Base-by-base conservation (phyloP, 2,797 vertebrate species). In the Chelon auratus region DNA sequence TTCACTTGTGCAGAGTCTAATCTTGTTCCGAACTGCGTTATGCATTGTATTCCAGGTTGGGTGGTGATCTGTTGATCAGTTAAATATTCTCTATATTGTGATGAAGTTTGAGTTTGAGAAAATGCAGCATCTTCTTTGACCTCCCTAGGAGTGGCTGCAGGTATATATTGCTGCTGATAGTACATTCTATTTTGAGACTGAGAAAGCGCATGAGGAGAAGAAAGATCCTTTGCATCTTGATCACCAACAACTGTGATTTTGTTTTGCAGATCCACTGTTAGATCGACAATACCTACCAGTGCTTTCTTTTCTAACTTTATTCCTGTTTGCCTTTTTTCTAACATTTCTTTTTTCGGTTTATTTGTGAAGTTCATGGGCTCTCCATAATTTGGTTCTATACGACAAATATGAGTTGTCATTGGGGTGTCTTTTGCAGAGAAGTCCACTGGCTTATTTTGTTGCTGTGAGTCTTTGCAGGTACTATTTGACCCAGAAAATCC, bases 281-380 rank as follows among this genome's bases (percentile, higher is more conserved):
- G 85, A 70, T 95, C 93, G 63, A 95, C 82, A 66, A 83, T 68
- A 33, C 85, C 89, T 2, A 18, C 26, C 7, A 26, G 37, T 43
- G 55, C 71, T 79, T 89, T 92, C 20, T 74, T 90, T 69, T 53
- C 61, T 47, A 65, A 22, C 17, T 39, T 47, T 14, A 30, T 82
- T 69, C 15, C 62, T 55, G n/a, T 53, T 66, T 74, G 65, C 42
- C 37, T 78, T 80, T 53, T 89, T 82, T 84, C 79, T 76, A 62
- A 51, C 7, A 62, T 75, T 67, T 85, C 83, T 75, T 81, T 92
- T 24, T 82, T 92, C 54, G 64, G 62, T 24, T 85, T 86, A 67
- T 67, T 85, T 3, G 89, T 88, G 63, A 89, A 95, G 89, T 95
- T 92, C 45, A 94, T 68, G 12, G 92, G 91, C 17, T 90, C 69